Conservation (phyloP, 2,113 vertebrate genomes). For the Gymnocephalus cernua region DNA sequence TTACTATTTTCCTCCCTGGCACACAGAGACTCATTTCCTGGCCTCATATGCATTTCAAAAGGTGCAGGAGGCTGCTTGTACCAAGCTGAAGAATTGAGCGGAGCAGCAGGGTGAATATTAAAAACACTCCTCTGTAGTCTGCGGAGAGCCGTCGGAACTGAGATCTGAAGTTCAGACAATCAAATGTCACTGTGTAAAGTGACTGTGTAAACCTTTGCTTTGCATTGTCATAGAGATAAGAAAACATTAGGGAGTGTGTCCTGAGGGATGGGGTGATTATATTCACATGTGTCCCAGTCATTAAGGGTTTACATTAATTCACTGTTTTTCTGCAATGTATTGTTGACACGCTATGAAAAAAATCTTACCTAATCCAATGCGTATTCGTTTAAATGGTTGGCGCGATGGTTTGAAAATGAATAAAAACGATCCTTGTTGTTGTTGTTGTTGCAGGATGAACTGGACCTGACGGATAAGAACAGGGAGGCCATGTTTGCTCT, state of each 20-base stretch:
- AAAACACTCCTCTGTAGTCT: constrained; percentile 49
- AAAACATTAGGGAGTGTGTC: constrained; percentile 6
- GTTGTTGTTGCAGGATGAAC: constrained; percentile 89
- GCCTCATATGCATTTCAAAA: constrained; percentile 82
- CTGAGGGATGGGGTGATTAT: background rate
- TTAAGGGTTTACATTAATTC: constrained; percentile 1
- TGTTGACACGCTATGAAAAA: too few relatives aligned
- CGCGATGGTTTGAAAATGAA: background rate
- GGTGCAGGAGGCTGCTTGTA: constrained; percentile 68
- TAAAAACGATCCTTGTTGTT: background rate
- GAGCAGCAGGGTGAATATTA: constrained; percentile 70
- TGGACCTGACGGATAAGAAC: constrained; percentile 98
- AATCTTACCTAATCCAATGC: too few relatives aligned
- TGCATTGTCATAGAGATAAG: background rate
- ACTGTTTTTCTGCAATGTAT: background rate
- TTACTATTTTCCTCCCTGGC: constrained; percentile 56
- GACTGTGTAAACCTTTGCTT: background rate
- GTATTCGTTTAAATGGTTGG: background rate
- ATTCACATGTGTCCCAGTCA: background rate
- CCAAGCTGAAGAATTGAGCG: constrained; percentile 64
- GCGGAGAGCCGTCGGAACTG: background rate
- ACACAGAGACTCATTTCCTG: constrained; percentile 73
- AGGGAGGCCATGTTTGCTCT: constrained; percentile 97
- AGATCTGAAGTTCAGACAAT: constrained; percentile 18
- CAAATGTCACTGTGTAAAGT: constrained; percentile 26